Base-by-base conservation (phyloP, 2,113 vertebrate species). In the Phalacrocorax carbo region DNA sequence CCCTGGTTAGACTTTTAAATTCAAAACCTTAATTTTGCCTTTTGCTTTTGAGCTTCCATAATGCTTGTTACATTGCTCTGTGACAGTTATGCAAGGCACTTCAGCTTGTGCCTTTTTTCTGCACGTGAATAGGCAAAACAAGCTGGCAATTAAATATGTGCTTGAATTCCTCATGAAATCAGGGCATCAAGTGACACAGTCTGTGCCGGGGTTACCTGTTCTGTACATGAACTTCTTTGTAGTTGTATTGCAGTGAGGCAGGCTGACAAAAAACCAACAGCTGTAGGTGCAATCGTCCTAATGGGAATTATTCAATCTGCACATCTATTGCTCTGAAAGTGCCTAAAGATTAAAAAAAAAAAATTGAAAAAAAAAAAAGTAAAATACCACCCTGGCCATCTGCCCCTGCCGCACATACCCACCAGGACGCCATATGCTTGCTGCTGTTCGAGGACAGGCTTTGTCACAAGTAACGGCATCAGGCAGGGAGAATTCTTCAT, bases 361-460 rank as follows among this genome's bases (percentile, higher is more conserved):
- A 55, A 68, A 23, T 7, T 18, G 25, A 11, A 29, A 26, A 23
- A 2, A 13, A 51, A 69, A 34, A 14, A 1, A 46, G 4, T 36
- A 38, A 72, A 86, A 66, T 38, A 9, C 36, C 51, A 80, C n/a
- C 14, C 32, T 65, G 42, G 29, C 34, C 68, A 73, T 29, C 68
- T 87, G 62, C 9, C 66, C 26, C 38, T 48, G 21, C 70, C 85
- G 57, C 64, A 36, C 9, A 22, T 32, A 48, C 44, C 23, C 34
- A 26, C 26, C 0, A 0, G 26, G 18, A 38, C 15, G 30, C 15
- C 46, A n/a, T 32, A 29, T 13, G 36, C 48, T 68, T 1, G 2
- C n/a, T 5, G 15, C 38, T 78, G 46, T 25, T 82, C 66, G 76
- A 64, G 38, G 68, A 88, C 7, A 15, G 75, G 25, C 25, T 79